These are phyloP conservation scores for Eurosta solidaginis DNA, from an alignment of 1,140 invertebrate species.

Conservation along the genomic window DNA sequence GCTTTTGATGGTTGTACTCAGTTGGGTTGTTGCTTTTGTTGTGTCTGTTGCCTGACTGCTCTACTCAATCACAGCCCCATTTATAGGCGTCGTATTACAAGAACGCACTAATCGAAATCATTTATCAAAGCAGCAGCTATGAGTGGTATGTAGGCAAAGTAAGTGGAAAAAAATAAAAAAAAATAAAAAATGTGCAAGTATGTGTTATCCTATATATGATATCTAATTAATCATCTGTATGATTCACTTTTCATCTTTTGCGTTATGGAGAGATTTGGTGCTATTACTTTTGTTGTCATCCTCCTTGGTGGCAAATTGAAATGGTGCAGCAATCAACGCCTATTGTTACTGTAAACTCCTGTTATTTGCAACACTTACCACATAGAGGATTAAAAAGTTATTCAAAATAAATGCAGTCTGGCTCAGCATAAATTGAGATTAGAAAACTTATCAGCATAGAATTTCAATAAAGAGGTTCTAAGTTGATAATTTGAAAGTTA, in stretches of 20 bases:
- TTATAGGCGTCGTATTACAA: constrained; percentile 60
- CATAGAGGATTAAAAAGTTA: background rate
- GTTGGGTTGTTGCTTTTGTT: background rate
- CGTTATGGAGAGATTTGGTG: background rate
- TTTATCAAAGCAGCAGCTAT: constrained; percentile 53
- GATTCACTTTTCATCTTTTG: background rate
- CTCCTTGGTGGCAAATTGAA: background rate
- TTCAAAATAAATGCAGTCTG: background rate
- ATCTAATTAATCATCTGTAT: background rate
- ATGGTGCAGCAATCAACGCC: constrained; percentile 53
- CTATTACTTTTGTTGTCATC: background rate
- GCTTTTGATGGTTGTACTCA: background rate
- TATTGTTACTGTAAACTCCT: constrained; percentile 43
- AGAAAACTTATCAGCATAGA: no score
- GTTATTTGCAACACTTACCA: background rate
- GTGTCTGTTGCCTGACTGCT: background rate
- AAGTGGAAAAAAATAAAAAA: background rate
- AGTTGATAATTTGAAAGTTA: no score
- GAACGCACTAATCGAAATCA: constrained; percentile 60
- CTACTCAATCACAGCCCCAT: constrained; percentile 58
- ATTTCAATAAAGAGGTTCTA: no score
- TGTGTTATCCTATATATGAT: background rate
- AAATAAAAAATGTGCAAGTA: background rate
- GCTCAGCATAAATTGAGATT: no score
- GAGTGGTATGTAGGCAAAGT: background rate